Evolutionary conservation across 2,888 invertebrate genomes (phyloP).

Genomic region (Eilema caniola): DNA sequence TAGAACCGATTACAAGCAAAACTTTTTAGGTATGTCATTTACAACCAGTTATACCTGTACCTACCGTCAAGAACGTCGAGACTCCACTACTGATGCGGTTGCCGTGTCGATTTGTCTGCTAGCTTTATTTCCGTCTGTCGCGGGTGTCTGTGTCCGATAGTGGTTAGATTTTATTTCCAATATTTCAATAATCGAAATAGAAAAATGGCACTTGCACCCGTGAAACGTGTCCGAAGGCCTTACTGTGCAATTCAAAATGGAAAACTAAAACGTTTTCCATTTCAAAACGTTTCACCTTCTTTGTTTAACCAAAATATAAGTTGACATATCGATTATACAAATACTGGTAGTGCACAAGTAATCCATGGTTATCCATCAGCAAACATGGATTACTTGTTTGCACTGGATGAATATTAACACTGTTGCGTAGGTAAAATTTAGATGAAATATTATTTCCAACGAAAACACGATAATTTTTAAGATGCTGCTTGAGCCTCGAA

Average conservation of each 20-base stretch:
- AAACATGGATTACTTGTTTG: background rate
- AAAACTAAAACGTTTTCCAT: no score
- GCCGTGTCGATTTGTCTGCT: conserved; percentile 63
- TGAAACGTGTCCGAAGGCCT: conserved; percentile 55
- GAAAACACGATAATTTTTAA: no score
- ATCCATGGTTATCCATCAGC: no score
- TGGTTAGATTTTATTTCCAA: conserved; percentile 67
- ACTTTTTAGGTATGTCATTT: no score
- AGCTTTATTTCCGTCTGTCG: conserved; percentile 83
- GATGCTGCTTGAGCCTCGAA: background rate
- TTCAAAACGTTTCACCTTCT: no score
- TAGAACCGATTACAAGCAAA: no score
- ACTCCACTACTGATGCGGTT: conserved; percentile 41
- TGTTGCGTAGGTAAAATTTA: no score
- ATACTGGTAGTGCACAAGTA: no score
- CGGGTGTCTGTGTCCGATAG: conserved; percentile 76
- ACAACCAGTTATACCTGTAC: conserved; percentile 13
- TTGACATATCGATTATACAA: background rate
- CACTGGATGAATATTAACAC: background rate
- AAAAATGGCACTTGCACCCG: conserved; percentile 62
- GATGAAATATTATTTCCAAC: no score
- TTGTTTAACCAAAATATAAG: no score
- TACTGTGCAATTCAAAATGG: conserved; percentile 26
- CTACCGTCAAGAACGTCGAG: conserved; percentile 28
- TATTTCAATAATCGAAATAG: conserved; percentile 78